Evolutionary conservation across 2,797 vertebrate genomes (phyloP), one percentile per base, ranked within the genome.

Genomic region (Rhincodon typus): DNA sequence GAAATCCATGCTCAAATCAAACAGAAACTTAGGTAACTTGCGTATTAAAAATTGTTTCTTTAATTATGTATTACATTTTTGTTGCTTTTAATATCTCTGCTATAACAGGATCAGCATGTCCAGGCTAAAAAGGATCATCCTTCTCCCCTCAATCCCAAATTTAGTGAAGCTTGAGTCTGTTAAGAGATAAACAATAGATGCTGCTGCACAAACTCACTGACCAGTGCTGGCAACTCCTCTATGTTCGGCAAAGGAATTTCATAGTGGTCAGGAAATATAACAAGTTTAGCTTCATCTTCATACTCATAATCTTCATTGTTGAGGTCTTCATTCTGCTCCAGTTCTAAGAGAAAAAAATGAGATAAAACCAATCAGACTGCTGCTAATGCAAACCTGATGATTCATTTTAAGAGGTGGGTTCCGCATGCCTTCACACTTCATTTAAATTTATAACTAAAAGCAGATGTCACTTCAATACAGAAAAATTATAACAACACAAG

Each of bases 241-340:
- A 99, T 99, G 97, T 99, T 99, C 96, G 99, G 99, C 97, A 99
- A 98, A 95, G 98, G 97, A 97, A 99, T 99, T 98, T 99, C 99
- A 97, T 98, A 99, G 98, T 99, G 99, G 98, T 99, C 99, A 97
- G 99, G 99, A 97, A 99, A 99, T 98, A 99, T 98, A 97, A 99
- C 98, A n/a, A 99, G 99, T 97, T 99, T 99, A 97, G 98, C 99
- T 98, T 99, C 99, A 70, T 99, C 99, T 97, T 99, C 99, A 95
- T 98, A 99, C 96, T 99, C 99, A 97, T 98, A 99, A 97, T 99
- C 99, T 95, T 99, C 99, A 87, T 97, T 98, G 94, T 98, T 99
- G 98, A 99, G 98, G 97, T 99, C 99, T 4, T 98, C 97, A 96
- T 98, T 98, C 97, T 98, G 98, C 97, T 99, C 99, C 98, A 99